Percentiles rank a stretch among this genome's conserved stretches.
These are phyloP conservation scores for Sebastes baramenuke DNA, from an alignment of 2,797 vertebrate genomes.

Conservation along the genomic window DNA sequence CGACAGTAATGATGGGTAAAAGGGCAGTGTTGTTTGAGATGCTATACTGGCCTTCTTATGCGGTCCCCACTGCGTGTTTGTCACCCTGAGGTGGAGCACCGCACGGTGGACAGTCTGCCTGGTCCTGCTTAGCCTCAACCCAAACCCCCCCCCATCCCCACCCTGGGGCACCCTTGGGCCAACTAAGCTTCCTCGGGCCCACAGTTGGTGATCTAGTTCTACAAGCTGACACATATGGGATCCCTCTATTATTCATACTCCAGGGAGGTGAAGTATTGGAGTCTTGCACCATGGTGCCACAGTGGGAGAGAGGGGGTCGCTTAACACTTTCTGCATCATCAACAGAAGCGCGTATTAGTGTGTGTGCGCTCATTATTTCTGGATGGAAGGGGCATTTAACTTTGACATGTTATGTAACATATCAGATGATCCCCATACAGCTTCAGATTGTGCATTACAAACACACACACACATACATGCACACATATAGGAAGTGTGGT, in stretches of 20 bases:
- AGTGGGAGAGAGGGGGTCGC: constrained; percentile 9
- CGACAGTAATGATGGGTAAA: not conserved
- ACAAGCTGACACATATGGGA: constrained; percentile 76
- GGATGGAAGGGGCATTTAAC: constrained; percentile 13
- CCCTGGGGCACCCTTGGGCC: constrained; percentile 51
- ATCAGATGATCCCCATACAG: constrained; percentile 13
- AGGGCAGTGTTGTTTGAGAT: not conserved
- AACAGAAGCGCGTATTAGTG: constrained; percentile 3
- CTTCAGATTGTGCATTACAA: not conserved
- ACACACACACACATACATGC: not conserved
- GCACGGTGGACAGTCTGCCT: constrained; percentile 36
- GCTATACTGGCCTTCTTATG: constrained; percentile 8
- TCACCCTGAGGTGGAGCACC: constrained; percentile 24
- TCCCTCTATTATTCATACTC: constrained; percentile 74
- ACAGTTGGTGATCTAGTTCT: constrained; percentile 83
- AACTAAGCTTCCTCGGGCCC: constrained; percentile 65
- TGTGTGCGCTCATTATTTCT: constrained; percentile 25
- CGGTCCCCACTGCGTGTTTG: not conserved
- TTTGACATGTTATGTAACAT: constrained; percentile 37
- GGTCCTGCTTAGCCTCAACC: constrained; percentile 27
- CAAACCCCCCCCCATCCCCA: not conserved
- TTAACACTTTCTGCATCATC: constrained; percentile 11
- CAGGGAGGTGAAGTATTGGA: constrained; percentile 44
- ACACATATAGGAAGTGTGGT: not conserved
- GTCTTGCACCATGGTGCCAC: constrained; percentile 32